phyloP scores from a whole-genome alignment of 1,140 invertebrate species.

The Drosophila kepulauana region DNA sequence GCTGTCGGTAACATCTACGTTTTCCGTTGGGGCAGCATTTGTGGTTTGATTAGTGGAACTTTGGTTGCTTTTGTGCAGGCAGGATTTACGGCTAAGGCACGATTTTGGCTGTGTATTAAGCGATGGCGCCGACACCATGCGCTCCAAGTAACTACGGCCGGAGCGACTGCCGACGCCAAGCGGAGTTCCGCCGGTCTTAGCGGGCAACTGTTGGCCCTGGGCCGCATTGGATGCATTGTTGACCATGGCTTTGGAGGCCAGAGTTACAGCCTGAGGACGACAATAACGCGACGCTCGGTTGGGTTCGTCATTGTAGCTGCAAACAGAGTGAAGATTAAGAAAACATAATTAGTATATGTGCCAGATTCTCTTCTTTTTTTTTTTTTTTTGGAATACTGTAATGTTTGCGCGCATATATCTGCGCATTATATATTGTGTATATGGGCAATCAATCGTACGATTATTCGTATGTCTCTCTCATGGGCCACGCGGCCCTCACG shows the following conservation, averaged over 20 bases:
- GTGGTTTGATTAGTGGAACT: slow-evolving; percentile 31
- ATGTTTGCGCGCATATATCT: slow-evolving; percentile 25
- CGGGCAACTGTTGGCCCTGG: slow-evolving; percentile 55
- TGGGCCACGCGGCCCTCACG: slow-evolving; percentile 34
- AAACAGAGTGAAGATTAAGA: slow-evolving; percentile 39
- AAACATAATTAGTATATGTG: slow-evolving; percentile 16
- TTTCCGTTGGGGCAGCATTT: slow-evolving; percentile 43
- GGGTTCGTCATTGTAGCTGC: slow-evolving; percentile 79
- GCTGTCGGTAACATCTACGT: slow-evolving; percentile 47
- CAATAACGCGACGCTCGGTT: slow-evolving; percentile 80
- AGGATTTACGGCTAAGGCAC: slow-evolving; percentile 80
- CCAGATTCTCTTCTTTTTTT: slow-evolving; percentile 1
- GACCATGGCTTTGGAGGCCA: slow-evolving; percentile 83
- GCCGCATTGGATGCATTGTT: slow-evolving; percentile 74
- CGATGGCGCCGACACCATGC: slow-evolving; percentile 73
- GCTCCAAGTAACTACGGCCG: slow-evolving; percentile 74
- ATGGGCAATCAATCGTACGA: slow-evolving; percentile 29
- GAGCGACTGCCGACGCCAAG: slow-evolving; percentile 70
- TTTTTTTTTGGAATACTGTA: slow-evolving; percentile 4
- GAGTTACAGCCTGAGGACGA: slow-evolving; percentile 79
- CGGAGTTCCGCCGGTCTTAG: slow-evolving; percentile 59
- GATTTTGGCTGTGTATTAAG: slow-evolving; percentile 72
- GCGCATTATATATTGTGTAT: slow-evolving; percentile 27
- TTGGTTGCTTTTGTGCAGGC: slow-evolving; percentile 67
- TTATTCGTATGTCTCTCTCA: not conserved